Evolutionary conservation across 2,113 vertebrate genomes (phyloP).

Genomic region (Saguinus imperator): DNA sequence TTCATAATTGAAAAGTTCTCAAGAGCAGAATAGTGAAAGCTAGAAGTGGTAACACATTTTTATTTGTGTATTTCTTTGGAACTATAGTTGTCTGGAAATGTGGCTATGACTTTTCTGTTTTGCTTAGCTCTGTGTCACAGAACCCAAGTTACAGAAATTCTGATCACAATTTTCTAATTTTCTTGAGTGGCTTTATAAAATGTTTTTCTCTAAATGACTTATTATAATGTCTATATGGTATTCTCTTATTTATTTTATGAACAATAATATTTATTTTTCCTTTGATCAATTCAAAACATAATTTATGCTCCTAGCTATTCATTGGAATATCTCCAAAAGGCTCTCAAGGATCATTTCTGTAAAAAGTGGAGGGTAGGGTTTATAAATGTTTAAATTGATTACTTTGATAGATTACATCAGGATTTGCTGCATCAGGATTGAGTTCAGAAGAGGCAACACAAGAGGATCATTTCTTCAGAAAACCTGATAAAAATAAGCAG

Average conservation of each 20-base stretch:
- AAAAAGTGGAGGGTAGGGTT: not conserved
- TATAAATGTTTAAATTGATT: slow-evolving; percentile 1
- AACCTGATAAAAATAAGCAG: slow-evolving; percentile 10
- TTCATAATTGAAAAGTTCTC: slow-evolving; percentile 36
- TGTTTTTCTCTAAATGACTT: not conserved
- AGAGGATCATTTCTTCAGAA: slow-evolving; percentile 23
- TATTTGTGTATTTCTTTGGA: slow-evolving; percentile 41
- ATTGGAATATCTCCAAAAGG: slow-evolving; percentile 32
- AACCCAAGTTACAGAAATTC: slow-evolving; percentile 17
- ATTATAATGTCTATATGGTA: not conserved
- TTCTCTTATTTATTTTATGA: slow-evolving; percentile 18
- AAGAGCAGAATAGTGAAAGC: not conserved
- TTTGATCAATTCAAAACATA: slow-evolving; percentile 1
- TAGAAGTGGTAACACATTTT: not conserved
- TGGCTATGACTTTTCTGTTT: not conserved
- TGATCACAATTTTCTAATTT: slow-evolving; percentile 11
- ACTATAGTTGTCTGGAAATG: not conserved
- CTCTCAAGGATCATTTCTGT: slow-evolving; percentile 54
- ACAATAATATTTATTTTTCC: slow-evolving; percentile 43
- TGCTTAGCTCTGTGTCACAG: slow-evolving; percentile 35
- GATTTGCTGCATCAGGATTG: not conserved
- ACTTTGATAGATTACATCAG: slow-evolving; percentile 1
- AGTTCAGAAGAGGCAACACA: slow-evolving; percentile 21
- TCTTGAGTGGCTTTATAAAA: slow-evolving; percentile 23
- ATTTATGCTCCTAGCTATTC: slow-evolving; percentile 12